Percentiles rank a stretch among this genome's conserved stretches.
Evolutionary conservation across 2,888 invertebrate species (phyloP).

Genomic region (Pseudococcus longispinus): DNA sequence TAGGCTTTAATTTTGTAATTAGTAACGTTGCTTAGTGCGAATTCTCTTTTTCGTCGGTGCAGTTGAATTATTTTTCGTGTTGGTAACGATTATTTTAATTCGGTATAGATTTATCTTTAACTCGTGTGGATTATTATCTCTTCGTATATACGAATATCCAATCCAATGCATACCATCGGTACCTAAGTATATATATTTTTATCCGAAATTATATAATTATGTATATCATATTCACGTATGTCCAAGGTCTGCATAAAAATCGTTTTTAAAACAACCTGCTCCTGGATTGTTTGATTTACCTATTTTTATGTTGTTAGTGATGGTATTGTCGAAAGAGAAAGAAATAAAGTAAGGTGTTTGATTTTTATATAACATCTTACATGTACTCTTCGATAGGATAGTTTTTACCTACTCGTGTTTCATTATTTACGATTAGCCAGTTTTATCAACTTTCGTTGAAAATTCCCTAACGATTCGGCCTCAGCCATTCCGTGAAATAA

Average conservation of each 20-base stretch:
- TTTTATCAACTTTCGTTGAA: neutral
- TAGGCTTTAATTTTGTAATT: slow-evolving; percentile 20
- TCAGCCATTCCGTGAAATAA: neutral
- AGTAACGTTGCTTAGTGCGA: neutral
- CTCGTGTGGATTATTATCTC: neutral
- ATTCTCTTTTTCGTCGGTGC: neutral
- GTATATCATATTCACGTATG: no score
- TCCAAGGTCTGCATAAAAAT: no score
- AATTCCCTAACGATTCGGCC: neutral
- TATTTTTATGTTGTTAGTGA: no score
- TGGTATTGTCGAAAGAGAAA: neutral
- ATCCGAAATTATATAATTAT: no score
- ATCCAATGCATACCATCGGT: no score
- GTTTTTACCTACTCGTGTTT: neutral
- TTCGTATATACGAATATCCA: neutral
- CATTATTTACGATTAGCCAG: neutral
- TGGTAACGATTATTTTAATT: neutral
- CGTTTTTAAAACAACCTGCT: no score
- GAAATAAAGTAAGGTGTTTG: no score
- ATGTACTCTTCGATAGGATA: neutral
- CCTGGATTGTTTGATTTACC: no score
- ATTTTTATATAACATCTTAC: no score
- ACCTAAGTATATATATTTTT: no score
- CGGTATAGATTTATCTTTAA: no score
- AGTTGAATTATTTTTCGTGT: neutral